phyloP scores from a whole-genome alignment of 2,888 invertebrate species.

The Coelopa pilipes region DNA sequence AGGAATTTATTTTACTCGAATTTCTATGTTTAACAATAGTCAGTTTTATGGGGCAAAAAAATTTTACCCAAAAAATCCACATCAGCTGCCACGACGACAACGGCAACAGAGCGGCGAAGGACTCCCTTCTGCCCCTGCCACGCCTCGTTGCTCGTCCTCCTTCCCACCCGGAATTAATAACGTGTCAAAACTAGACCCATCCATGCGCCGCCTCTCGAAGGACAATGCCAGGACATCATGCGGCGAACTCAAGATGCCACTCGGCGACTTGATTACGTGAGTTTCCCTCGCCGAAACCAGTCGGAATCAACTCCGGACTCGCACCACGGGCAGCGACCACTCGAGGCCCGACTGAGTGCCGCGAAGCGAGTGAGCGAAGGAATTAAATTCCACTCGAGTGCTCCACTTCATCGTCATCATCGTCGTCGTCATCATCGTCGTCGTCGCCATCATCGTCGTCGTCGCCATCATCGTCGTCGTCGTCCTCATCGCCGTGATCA shows the following conservation, averaged over 20 bases:
- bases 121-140: too few species aligned
- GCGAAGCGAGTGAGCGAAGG: conserved; percentile 2
- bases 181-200: background rate
- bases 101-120: too few species aligned
- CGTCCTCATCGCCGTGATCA: conserved; percentile 12
- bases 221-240: conserved; percentile 49
- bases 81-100: too few species aligned
- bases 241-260: conserved; percentile 44
- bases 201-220: conserved; percentile 4
- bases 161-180: background rate
- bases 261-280: conserved; percentile 25
- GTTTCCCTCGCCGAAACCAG: conserved; percentile 15
- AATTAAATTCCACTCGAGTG: conserved; percentile 27
- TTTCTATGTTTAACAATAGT: too few species aligned
- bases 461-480: background rate
- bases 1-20: too few species aligned
- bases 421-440: conserved; percentile 13
- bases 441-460: conserved; percentile 7
- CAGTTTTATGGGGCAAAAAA: too few species aligned
- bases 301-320: conserved; percentile 20
- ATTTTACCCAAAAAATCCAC: too few species aligned
- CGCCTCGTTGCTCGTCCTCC: background rate
- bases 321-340: conserved; percentile 24
- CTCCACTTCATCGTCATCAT: conserved; percentile 9
- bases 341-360: background rate